Evolutionary conservation across 1,140 invertebrate species (phyloP).

Genomic region (Diuraphis noxia): DNA sequence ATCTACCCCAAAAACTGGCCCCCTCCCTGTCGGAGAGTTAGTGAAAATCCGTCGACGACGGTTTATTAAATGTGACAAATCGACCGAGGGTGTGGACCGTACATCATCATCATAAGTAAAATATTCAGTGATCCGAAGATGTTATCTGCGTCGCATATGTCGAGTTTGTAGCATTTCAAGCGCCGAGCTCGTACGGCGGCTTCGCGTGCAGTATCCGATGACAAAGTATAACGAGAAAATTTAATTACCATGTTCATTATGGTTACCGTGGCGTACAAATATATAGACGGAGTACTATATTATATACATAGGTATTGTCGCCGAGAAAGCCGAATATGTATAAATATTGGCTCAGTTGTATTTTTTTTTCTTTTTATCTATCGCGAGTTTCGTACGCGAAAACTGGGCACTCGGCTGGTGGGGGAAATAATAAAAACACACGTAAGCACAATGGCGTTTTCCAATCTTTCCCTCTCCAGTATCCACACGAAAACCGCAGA

Average conservation of each 20-base stretch:
- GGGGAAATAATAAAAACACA: conserved; percentile 22
- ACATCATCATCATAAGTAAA: not conserved
- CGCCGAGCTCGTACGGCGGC: not conserved
- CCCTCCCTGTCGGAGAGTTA: not conserved
- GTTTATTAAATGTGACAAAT: conserved; percentile 51
- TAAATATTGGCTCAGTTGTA: not conserved
- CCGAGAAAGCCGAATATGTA: not conserved
- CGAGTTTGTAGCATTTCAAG: not conserved
- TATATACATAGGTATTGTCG: not conserved
- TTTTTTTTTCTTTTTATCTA: not conserved
- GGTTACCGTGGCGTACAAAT: not conserved
- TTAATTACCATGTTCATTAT: not conserved
- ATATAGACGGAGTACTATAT: not conserved
- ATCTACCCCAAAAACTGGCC: not conserved
- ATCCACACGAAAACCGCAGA: conserved; percentile 38
- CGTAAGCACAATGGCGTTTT: conserved; percentile 37
- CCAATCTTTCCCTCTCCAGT: not conserved
- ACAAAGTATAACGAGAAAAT: not conserved
- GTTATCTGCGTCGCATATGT: conserved; percentile 33
- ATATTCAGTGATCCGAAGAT: not conserved
- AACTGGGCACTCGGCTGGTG: not conserved
- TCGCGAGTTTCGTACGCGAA: not conserved
- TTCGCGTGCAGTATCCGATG: not conserved
- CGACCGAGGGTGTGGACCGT: not conserved
- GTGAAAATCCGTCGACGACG: not conserved